phyloP scores from a whole-genome alignment of 2,113 vertebrate genomes.

The Uropsilus gracilis region DNA sequence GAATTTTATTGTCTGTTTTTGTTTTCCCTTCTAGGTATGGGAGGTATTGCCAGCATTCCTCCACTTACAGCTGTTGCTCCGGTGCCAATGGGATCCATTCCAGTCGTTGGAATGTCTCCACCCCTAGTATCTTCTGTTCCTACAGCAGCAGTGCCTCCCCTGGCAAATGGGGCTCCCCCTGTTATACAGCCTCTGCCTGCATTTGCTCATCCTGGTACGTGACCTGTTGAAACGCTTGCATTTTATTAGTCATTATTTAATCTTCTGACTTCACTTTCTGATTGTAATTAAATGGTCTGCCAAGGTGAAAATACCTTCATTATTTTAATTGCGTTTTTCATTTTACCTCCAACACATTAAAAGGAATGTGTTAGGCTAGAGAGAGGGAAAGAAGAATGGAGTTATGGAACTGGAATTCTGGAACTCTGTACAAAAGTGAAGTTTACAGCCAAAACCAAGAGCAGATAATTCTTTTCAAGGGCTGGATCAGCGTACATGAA shows the following conservation, averaged over 20 bases:
- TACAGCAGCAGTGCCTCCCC: conserved; percentile 90
- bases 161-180: conserved; percentile 95
- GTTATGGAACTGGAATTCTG: background rate
- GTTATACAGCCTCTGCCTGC: conserved; percentile 94
- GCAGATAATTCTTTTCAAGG: background rate
- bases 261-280: background rate
- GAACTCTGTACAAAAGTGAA: background rate
- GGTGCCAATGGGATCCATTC: conserved; percentile 93
- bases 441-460: background rate
- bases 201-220: conserved; percentile 94
- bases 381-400: background rate
- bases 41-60: conserved; percentile 88
- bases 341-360: background rate
- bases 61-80: conserved; percentile 91
- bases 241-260: background rate
- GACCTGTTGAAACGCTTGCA: background rate
- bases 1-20: background rate
- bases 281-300: background rate
- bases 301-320: background rate
- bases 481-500: background rate
- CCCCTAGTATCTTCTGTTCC: conserved; percentile 93
- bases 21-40: conserved; percentile 88
- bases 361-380: background rate
- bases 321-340: background rate
- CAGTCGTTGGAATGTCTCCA: conserved; percentile 95